Percentiles rank a stretch among this genome's conserved stretches.
Evolutionary conservation across 2,113 vertebrate genomes (phyloP).

Genomic region (Pungitius pungitius): DNA sequence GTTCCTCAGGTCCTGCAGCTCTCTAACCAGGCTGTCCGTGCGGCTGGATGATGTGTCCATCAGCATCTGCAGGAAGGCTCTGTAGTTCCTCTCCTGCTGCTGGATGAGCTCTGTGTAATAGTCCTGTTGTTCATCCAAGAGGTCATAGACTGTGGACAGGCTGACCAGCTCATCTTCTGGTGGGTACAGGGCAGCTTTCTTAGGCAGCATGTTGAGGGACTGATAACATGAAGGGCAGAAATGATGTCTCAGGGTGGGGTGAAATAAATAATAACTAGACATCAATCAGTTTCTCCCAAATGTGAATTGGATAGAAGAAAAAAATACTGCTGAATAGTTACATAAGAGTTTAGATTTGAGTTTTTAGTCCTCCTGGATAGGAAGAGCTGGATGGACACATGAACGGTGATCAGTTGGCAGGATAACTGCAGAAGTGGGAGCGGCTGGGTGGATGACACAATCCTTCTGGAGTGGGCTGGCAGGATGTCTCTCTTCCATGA

Average conservation of each 20-base stretch:
- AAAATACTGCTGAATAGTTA: slow-evolving; percentile 24
- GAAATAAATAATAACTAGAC: slow-evolving; percentile 47
- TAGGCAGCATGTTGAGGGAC: slow-evolving; percentile 66
- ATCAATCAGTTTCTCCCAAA: slow-evolving; percentile 36
- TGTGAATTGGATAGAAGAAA: neutral
- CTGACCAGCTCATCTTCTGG: slow-evolving; percentile 68
- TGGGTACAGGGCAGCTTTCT: slow-evolving; percentile 61
- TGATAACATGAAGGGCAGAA: slow-evolving; percentile 36
- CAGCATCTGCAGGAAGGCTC: slow-evolving; percentile 76
- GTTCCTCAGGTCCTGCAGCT: slow-evolving; percentile 76
- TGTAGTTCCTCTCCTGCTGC: slow-evolving; percentile 78
- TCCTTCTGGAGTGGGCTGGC: slow-evolving; percentile 16
- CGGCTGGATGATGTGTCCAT: slow-evolving; percentile 72
- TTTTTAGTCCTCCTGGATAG: slow-evolving; percentile 3
- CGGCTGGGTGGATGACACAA: slow-evolving; percentile 23
- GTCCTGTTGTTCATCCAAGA: slow-evolving; percentile 78
- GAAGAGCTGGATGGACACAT: neutral
- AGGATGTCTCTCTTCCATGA: slow-evolving; percentile 5
- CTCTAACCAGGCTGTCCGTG: slow-evolving; percentile 71
- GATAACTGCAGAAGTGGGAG: slow-evolving; percentile 1
- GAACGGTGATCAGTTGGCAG: slow-evolving; percentile 9
- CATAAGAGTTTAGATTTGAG: slow-evolving; percentile 1
- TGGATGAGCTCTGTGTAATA: slow-evolving; percentile 75
- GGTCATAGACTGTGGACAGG: slow-evolving; percentile 69
- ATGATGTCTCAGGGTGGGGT: slow-evolving; percentile 8